Base-by-base conservation (phyloP, 2,797 vertebrate genomes). In the Catostomus latipinnis region DNA sequence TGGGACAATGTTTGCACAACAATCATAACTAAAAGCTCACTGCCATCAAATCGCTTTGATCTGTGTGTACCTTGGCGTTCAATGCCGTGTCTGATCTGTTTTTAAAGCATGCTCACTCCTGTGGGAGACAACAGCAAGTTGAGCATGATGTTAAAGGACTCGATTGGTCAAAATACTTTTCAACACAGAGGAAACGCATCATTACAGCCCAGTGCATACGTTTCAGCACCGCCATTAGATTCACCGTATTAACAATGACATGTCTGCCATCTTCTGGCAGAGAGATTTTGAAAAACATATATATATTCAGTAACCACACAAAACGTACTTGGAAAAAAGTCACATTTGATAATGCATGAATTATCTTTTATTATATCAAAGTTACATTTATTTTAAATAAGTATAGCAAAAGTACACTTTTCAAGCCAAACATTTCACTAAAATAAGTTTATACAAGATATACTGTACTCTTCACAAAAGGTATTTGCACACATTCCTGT, bases 251-350 rank as follows among this genome's bases (percentile, higher is more conserved):
- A 60, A 4, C 13, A 2, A 60, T n/a, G 57, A 34, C 6, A 45
- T 63, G 57, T 54, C 57, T 78, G 76, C 76, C 76, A 63, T 70
- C 76, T 78, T 46, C 57, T 78, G 76, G 76, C 5, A 1, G 67
- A 53, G 5, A 4, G 1, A 4, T 43, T 16, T 53, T 9, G 13
- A 18, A 75, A 66, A 6, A 7, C 6, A 65, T 1, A n/a, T n/a
- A 53, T 53, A 53, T 34, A 53, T 53, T 53, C 52, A 53, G 11
- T 34, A 3, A 34, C 34, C 34, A 34, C 34, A 34, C 16, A 22
- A 49, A 16, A 14, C 13, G 46, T 46, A 46, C 6, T 8, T 45
- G 34, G 4, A 63, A 7, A 34, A n/a, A 65, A 13, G 3, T 16
- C 9, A 66, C 8, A 46, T 4, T 6, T 34, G 34, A 34, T 34